These are phyloP conservation scores for Puffinus mauretanicus DNA, from an alignment of 2,113 vertebrate species.

Conservation along the genomic window DNA sequence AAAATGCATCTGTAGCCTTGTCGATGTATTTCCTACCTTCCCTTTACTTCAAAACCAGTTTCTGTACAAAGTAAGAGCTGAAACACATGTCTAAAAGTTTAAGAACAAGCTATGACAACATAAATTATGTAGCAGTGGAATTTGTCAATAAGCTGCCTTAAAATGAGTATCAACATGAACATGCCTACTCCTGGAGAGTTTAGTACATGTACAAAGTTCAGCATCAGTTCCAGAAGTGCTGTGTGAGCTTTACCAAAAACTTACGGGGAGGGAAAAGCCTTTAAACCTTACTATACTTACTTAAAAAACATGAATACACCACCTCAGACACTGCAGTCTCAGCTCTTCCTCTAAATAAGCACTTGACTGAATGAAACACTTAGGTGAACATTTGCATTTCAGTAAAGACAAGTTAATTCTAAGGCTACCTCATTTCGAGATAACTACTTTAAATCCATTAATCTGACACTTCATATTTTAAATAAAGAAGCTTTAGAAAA, in stretches of 20 bases:
- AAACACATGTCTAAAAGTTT: background rate
- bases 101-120: background rate
- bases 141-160: background rate
- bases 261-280: background rate
- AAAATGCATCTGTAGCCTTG: background rate
- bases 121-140: background rate
- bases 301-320: background rate
- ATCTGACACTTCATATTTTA: background rate
- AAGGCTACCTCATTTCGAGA: background rate
- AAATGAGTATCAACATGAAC: background rate
- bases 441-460: background rate
- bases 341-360: background rate
- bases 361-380: background rate
- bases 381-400: background rate
- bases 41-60: background rate
- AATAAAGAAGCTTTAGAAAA: background rate
- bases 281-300: background rate
- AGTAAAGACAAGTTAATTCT: background rate
- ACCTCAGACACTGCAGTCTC: background rate
- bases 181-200: background rate
- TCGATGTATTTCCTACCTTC: background rate
- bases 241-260: background rate
- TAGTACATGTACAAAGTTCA: background rate
- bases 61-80: background rate
- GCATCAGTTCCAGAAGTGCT: background rate